A percentile compares a stretch with the other conserved stretches of the same genome.
Evolutionary conservation across 2,888 invertebrate species (phyloP).

Genomic region (Cerceris ruficornis): DNA sequence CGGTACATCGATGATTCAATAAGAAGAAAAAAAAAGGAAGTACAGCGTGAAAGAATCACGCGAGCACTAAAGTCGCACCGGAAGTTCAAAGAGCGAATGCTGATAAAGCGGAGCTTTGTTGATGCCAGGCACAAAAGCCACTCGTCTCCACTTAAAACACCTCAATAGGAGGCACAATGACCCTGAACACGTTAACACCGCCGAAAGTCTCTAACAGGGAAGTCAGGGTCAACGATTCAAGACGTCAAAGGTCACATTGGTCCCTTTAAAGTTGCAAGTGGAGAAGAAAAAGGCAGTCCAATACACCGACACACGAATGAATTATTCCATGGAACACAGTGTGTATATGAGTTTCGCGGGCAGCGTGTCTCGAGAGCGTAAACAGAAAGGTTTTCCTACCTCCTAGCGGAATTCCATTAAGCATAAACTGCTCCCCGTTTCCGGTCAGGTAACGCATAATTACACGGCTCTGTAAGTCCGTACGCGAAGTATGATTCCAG

Average conservation of each 20-base stretch:
- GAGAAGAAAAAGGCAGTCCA: not conserved
- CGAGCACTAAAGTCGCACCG: conserved; percentile 34
- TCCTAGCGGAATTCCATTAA: conserved; percentile 51
- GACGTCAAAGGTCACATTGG: not conserved
- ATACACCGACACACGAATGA: not conserved
- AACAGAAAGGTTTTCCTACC: conserved; percentile 44
- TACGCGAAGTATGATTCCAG: conserved; percentile 39
- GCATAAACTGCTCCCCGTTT: conserved; percentile 54
- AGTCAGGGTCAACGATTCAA: conserved; percentile 29
- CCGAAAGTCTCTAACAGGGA: conserved; percentile 22
- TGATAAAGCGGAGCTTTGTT: conserved; percentile 45
- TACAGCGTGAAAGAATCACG: conserved; percentile 31
- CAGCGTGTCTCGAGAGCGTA: not conserved
- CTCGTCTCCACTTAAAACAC: conserved; percentile 25
- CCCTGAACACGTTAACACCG: conserved; percentile 30
- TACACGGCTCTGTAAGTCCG: conserved; percentile 60
- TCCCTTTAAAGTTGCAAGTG: conserved; percentile 18
- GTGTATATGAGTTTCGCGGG: conserved; percentile 13
- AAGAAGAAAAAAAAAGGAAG: not conserved
- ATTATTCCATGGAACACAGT: not conserved
- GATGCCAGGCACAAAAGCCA: conserved; percentile 38
- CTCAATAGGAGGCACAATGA: conserved; percentile 31
- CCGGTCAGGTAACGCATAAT: conserved; percentile 76
- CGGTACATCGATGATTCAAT: not conserved
- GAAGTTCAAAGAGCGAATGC: conserved; percentile 55